A percentile compares a stretch with the other conserved stretches of the same genome.
These are phyloP conservation scores for Plectrocnemia conspersa DNA, from an alignment of 1,140 invertebrate genomes.

Conservation along the genomic window DNA sequence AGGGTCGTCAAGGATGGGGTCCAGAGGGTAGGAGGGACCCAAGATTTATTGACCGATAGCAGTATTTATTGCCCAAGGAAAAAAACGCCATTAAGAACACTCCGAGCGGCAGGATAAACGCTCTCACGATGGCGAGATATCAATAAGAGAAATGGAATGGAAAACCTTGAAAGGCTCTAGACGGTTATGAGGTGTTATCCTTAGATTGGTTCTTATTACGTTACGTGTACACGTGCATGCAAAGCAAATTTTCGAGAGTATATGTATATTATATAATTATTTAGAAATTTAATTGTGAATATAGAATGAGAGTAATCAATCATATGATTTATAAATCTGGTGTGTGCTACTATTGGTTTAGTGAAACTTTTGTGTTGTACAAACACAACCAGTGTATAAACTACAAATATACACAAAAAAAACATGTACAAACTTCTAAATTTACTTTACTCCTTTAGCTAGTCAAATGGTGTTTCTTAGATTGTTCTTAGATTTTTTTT, in stretches of 20 bases:
- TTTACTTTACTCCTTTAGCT: too few relatives aligned
- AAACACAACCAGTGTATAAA: neutral
- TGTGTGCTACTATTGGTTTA: too few relatives aligned
- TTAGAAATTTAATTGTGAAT: too few relatives aligned
- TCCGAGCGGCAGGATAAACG: conserved; percentile 4
- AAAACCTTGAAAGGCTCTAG: conserved; percentile 4
- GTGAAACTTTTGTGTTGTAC: too few relatives aligned
- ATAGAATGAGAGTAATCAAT: too few relatives aligned
- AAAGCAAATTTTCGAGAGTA: too few relatives aligned
- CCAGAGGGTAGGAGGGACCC: neutral
- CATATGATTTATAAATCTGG: too few relatives aligned
- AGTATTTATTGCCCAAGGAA: conserved; percentile 18
- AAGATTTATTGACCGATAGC: conserved; percentile 23
- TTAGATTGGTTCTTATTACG: conserved; percentile 21
- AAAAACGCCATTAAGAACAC: conserved; percentile 13
- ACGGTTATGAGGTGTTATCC: conserved; percentile 20
- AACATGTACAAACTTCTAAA: too few relatives aligned
- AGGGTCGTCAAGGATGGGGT: neutral
- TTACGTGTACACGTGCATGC: too few relatives aligned
- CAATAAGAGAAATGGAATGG: conserved; percentile 22
- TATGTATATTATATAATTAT: too few relatives aligned
- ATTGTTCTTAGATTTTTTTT: too few relatives aligned
- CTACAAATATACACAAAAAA: neutral
- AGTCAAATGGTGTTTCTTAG: too few relatives aligned
- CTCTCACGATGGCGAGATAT: conserved; percentile 15